phyloP scores from a whole-genome alignment of 2,888 invertebrate species.

The Rhagium mordax region DNA sequence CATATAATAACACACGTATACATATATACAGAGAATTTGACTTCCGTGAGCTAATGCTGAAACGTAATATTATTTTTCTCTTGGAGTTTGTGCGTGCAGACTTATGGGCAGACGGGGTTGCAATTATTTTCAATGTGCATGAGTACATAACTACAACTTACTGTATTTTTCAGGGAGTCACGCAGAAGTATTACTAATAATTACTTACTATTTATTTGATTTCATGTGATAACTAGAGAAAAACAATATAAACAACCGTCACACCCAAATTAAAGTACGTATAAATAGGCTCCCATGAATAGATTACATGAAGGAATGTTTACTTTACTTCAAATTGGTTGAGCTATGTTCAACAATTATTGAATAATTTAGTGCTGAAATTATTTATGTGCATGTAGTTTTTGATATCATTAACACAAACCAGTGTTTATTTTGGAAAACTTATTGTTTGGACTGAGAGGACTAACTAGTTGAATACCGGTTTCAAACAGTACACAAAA shows the following conservation, averaged over 20 bases:
- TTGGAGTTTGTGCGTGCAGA: conserved; percentile 65
- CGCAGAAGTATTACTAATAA: conserved; percentile 66
- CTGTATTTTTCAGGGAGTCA: conserved; percentile 65
- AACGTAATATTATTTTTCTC: conserved; percentile 55
- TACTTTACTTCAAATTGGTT: neutral
- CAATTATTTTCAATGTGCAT: conserved; percentile 67
- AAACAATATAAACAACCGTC: conserved; percentile 22
- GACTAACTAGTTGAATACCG: too few relatives aligned
- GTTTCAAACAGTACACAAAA: too few relatives aligned
- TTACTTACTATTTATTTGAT: conserved; percentile 63
- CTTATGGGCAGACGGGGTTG: conserved; percentile 65
- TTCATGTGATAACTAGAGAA: conserved; percentile 58
- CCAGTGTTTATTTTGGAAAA: neutral
- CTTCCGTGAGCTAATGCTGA: conserved; percentile 49
- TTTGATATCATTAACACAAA: neutral
- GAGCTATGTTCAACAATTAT: neutral
- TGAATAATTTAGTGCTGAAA: neutral
- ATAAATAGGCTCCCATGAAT: conserved; percentile 5
- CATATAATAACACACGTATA: conserved; percentile 21
- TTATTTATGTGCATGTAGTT: neutral
- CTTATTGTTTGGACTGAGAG: too few relatives aligned
- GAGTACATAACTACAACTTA: conserved; percentile 61
- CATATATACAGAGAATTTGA: conserved; percentile 26
- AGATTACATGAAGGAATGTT: neutral
- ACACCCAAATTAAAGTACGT: conserved; percentile 2